Base-by-base conservation (phyloP, 2,113 vertebrate genomes). In the Leptodactylus fuscus region DNA sequence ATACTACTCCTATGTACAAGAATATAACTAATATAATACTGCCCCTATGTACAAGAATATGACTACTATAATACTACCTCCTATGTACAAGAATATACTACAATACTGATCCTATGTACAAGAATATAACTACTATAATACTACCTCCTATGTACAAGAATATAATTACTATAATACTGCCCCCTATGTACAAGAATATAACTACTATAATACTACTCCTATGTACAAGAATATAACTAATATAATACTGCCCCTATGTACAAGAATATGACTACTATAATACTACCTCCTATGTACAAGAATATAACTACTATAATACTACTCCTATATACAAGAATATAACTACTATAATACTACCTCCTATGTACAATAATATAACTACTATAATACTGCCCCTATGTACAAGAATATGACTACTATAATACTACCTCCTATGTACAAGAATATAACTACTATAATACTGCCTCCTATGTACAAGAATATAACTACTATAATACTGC, bases 71-170 rank as follows among this genome's bases (percentile, higher is more conserved):
- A 58, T 58, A 58, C 55, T 58, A n/a, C 55, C 46, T 24, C 53
- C 53, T 55, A n/a, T 55, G 20, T 55, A 55, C 53, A 55, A 55
- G 53, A n/a, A 55, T 22, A 55, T 55, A 55, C 53, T 55, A 55
- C n/a, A 55, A 55, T 55, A 55, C 53, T 55, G 18, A 18, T 58
- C 55, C 55, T 58, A 24, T 58, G 12, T 62, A 62, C 58, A 62
- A 62, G 58, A 62, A 62, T 62, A 62, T 62, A 62, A 62, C 58
- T 62, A 62, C 58, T 62, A 62, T 62, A 29, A 62, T 62, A 62
- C 24, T 62, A 10, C 58, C 58, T 5, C 58, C 58, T 62, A 29
- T 62, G 24, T 62, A 62, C 24, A 62, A 62, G 58, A 62, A 62
- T 62, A 62, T 62, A 62, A 62, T 24, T 62, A 62, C 58, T 62